phyloP scores from a whole-genome alignment of 2,888 invertebrate genomes.

The Myopa tessellatipennis region DNA sequence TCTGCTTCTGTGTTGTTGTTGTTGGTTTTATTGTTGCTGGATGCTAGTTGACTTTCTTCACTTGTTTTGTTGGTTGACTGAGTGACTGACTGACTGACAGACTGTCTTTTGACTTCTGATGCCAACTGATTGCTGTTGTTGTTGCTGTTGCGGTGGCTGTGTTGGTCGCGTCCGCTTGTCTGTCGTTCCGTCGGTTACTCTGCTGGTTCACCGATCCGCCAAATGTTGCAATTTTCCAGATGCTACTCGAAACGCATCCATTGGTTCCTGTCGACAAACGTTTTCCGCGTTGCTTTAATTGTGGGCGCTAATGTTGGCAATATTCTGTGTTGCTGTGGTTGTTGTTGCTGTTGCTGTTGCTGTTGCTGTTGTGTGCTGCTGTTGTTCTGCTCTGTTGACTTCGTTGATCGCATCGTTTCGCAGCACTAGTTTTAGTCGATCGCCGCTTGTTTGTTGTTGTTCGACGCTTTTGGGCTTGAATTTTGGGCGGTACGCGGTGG shows the following conservation, averaged over 20 bases:
- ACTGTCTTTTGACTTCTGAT: conserved; percentile 19
- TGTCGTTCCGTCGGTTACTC: conserved; percentile 21
- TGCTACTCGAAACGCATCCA: conserved; percentile 12
- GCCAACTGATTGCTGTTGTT: conserved; percentile 26
- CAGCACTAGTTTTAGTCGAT: not conserved
- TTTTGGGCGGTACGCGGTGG: conserved; percentile 21
- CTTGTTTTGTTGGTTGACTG: conserved; percentile 41
- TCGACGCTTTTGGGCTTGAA: not conserved
- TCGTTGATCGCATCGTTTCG: conserved; percentile 28
- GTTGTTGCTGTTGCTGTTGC: conserved; percentile 28
- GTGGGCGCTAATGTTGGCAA: conserved; percentile 10
- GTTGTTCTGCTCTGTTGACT: conserved; percentile 32
- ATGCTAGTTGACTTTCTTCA: conserved; percentile 10
- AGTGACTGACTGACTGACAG: conserved; percentile 23
- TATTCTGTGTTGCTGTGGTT: conserved; percentile 10
- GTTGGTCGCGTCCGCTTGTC: conserved; percentile 31
- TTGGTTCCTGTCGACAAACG: conserved; percentile 12
- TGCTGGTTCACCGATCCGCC: conserved; percentile 19
- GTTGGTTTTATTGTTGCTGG: conserved; percentile 1
- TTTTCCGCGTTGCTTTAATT: conserved; percentile 26
- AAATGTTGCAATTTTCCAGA: conserved; percentile 30
- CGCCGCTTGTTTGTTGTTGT: not conserved
- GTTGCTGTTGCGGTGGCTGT: conserved; percentile 1
- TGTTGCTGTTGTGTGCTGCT: not conserved
- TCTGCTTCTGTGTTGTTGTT: not conserved